Conservation (phyloP, 2,113 vertebrate genomes). For the Myrmecophaga tridactyla region DNA sequence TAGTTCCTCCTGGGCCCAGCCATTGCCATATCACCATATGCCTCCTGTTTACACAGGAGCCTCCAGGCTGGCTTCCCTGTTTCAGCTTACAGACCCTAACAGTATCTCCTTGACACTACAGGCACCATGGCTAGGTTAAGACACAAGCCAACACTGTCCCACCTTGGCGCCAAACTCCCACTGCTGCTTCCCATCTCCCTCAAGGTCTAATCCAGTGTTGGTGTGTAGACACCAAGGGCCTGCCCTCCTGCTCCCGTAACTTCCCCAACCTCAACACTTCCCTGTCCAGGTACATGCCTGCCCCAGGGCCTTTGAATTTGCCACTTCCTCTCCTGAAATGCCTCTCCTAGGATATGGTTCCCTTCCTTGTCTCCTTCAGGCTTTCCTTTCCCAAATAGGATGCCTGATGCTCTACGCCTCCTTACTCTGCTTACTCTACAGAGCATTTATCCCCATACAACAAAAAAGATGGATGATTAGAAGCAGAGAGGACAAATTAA, state of each 20-base stretch:
- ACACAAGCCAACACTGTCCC: background rate
- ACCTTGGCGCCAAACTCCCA: background rate
- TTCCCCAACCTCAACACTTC: background rate
- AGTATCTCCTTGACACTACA: background rate
- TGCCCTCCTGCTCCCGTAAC: accelerated
- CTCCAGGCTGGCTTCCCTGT: background rate
- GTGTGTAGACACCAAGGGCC: background rate
- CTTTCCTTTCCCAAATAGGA: background rate
- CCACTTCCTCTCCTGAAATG: background rate
- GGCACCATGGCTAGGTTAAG: background rate
- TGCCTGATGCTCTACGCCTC: background rate
- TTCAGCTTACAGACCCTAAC: background rate
- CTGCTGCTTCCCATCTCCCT: background rate
- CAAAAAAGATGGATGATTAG: background rate
- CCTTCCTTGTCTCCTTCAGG: background rate
- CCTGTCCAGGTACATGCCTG: background rate
- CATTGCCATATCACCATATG: accelerated
- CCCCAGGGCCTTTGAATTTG: background rate
- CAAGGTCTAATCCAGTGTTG: background rate
- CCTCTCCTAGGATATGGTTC: no score
- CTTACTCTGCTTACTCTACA: background rate
- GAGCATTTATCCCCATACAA: background rate
- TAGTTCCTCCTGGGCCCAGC: background rate
- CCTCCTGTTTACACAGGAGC: background rate
- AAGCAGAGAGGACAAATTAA: background rate